Percentiles rank a stretch among this genome's conserved stretches.
Evolutionary conservation across 1,140 invertebrate species (phyloP).

Genomic region (Propsilocerus akamusi): DNA sequence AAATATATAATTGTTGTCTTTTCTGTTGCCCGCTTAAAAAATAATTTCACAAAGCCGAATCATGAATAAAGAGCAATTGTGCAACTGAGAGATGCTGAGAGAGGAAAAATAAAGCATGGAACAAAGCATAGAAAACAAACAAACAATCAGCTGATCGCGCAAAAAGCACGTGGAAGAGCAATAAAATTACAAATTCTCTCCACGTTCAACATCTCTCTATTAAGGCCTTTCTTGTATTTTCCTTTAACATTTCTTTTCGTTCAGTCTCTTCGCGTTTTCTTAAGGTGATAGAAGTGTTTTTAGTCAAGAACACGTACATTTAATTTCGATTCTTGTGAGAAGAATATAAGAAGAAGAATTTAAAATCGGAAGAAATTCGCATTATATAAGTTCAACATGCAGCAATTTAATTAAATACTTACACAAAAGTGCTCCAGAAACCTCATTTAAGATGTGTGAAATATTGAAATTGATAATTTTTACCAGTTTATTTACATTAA

Average conservation of each 20-base stretch:
- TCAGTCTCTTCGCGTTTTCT: neutral
- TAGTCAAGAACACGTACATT: too few species aligned
- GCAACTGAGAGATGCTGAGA: neutral
- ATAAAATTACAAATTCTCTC: neutral
- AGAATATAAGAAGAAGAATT: too few species aligned
- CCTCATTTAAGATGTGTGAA: too few species aligned
- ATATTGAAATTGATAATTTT: too few species aligned
- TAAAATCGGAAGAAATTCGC: too few species aligned
- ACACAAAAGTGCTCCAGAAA: neutral
- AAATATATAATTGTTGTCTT: too few species aligned
- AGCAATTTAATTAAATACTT: neutral
- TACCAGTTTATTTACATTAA: too few species aligned
- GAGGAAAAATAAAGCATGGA: neutral
- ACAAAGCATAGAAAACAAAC: neutral
- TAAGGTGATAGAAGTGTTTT: neutral
- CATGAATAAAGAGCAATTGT: neutral
- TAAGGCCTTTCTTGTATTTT: neutral
- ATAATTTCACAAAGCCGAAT: neutral
- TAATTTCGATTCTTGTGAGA: too few species aligned
- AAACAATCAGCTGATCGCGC: neutral
- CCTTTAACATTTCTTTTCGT: neutral
- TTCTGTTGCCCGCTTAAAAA: too few species aligned
- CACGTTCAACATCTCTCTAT: neutral
- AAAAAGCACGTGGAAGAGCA: neutral
- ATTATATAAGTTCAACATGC: too few species aligned